Evolutionary conservation across 1,140 invertebrate species (phyloP).

Genomic region (Agraylea sexmaculata): DNA sequence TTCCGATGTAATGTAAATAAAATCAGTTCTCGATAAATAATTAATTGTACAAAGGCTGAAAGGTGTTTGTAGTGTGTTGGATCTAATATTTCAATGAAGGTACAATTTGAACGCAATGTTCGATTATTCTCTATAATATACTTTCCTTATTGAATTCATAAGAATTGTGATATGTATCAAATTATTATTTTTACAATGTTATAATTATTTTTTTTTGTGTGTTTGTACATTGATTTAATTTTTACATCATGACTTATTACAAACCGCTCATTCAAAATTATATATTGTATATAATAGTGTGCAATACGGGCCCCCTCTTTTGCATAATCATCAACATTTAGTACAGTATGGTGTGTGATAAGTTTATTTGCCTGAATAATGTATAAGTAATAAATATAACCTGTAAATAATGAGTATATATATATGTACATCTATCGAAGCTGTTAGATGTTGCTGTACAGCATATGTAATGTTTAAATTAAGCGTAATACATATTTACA

Average conservation of each 20-base stretch:
- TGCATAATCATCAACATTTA: background rate
- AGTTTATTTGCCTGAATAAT: conserved; percentile 23
- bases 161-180: conserved; percentile 6
- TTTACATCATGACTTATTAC: conserved; percentile 1
- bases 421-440: conserved; percentile 16
- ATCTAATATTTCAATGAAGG: too few species aligned
- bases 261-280: background rate
- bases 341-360: conserved; percentile 20
- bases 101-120: too few species aligned
- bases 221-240: conserved; percentile 4
- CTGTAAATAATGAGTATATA: conserved; percentile 21
- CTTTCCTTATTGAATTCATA: too few species aligned
- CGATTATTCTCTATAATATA: too few species aligned
- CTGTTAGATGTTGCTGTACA: conserved; percentile 16
- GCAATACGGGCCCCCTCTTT: background rate
- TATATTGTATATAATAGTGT: background rate
- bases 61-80: too few species aligned
- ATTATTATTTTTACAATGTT: conserved; percentile 8
- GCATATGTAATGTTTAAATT: conserved; percentile 12
- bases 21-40: conserved; percentile 10
- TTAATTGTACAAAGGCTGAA: too few species aligned
- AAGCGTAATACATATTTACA: conserved; percentile 7
- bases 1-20: conserved; percentile 9
- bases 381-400: conserved; percentile 20
- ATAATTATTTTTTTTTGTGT: background rate